Evolutionary conservation across 2,113 vertebrate species (phyloP), one percentile per base, ranked within the genome.

Genomic region (Percina caprodes): DNA sequence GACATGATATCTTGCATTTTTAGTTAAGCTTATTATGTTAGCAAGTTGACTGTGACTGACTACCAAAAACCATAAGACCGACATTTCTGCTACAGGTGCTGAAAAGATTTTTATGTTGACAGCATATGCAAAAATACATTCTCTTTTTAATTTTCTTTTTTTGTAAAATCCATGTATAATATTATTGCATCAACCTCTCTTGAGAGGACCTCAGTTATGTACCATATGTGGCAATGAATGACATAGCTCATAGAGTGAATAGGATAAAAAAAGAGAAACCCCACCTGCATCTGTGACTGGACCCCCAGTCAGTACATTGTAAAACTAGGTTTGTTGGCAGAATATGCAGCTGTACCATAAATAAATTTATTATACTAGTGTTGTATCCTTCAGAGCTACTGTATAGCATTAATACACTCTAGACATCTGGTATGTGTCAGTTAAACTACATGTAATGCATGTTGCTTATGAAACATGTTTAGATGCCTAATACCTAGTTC

Each of bases 191-290:
- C 62, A 62, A 24, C 24, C 62, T 80, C 67, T 79, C 76, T 55
- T 42, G 73, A 83, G 83, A 79, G 21, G 33, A 59, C 45, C 33
- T 23, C n/a, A 67, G 49, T 79, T 86, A 65, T 55, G 78, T 74
- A 77, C 80, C 76, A 79, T 61, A 77, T 82, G 81, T 85, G 74
- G 24, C 39, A 82, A 24, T 21, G 26, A 72, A 90, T 83, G 84
- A 85, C 79, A 72, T 78, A 62, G 69, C 55, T 83, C 35, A 69
- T 6, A 24, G 48, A 68, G n/a, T 23, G 66, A 80, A 62, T 23
- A 33, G 12, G 10, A 30, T 46, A 6, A 63, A 71, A 71, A 45
- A 60, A 10, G 12, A 71, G 24, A 80, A 83, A 77, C 19, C 23
- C 49, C 67, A 55, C 23, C 7, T 66, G 33, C 2, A 16, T 62